phyloP scores from a whole-genome alignment of 92 coral and sea anemone species.

The Montipora capitata region DNA sequence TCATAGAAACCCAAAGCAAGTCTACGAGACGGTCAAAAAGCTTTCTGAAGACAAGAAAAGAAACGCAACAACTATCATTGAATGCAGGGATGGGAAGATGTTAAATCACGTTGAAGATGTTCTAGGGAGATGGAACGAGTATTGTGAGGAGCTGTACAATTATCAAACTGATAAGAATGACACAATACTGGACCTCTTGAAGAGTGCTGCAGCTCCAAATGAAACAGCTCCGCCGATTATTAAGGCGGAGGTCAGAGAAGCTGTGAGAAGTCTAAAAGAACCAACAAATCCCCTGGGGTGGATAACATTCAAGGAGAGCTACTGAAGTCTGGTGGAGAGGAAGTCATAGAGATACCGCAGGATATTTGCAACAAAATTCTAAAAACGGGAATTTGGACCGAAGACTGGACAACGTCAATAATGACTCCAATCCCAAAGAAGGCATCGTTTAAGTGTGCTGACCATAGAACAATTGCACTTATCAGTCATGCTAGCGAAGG shows the following conservation, averaged over 20 bases:
- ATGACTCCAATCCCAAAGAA: constrained; percentile 6
- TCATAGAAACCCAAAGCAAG: background rate
- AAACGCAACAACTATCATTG: background rate
- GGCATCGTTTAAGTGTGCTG: background rate
- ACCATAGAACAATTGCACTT: constrained; percentile 9
- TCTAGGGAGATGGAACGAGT: background rate
- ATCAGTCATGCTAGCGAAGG: constrained; percentile 26
- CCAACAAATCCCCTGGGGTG: background rate
- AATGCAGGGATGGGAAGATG: background rate
- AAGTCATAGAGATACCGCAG: no score
- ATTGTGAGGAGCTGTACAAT: background rate
- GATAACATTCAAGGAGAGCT: background rate
- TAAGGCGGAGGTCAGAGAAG: background rate
- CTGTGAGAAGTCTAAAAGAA: constrained; percentile 5
- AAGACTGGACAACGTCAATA: constrained; percentile 2
- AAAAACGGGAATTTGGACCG: background rate
- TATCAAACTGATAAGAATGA: background rate
- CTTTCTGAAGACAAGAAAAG: background rate
- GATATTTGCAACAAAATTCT: background rate
- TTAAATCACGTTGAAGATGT: background rate
- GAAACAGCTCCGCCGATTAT: background rate
- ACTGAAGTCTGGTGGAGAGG: background rate
- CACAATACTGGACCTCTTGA: background rate
- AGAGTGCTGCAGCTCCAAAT: constrained; percentile 3
- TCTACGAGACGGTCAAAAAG: background rate